Base-by-base conservation (phyloP, 2,113 vertebrate genomes). In the Formicarius rufipectus region DNA sequence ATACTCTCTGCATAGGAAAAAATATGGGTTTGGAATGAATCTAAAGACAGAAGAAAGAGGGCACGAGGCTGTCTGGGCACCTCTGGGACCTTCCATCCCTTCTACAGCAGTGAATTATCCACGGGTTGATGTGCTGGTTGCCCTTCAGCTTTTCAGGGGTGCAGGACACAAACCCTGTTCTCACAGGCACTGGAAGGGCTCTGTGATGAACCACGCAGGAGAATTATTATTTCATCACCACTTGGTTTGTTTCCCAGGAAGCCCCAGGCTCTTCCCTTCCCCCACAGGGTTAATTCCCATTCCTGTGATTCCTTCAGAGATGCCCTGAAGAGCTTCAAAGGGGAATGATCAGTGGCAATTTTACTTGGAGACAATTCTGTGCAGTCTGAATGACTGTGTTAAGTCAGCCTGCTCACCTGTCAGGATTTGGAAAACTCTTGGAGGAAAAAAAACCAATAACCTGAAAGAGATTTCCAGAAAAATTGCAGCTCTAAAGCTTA, bases 301-400 rank as follows among this genome's bases (percentile, higher is more conserved):
- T 81, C 50, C 37, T 22, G 0, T 40, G 42, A 44, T 90, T 89
- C 63, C 42, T 39, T 17, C 0, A 1, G 58, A 78, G 83, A 60
- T 53, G 44, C n/a, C 67, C 33, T 81, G 47, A 47, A 94, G 69
- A n/a, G 42, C 44, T 84, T 88, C 59, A 87, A 69, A 84, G 76
- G 62, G 73, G 74, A 79, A 53, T 1, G 28, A 89, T 87, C 8
- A 2, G 55, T 42, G 62, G 77, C 53, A 94, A 82, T 96, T 96
- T 84, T n/a, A 64, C 84, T 86, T 40, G 68, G 88, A 89, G 76
- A 93, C 68, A 84, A 84, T 83, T 62, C 58, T 42, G 27, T 52
- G 52, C 86, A 88, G 71, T 86, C 35, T 49, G 72, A 93, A 89
- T 84, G 79, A 90, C 86, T 93, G 68, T 58, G 79, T 89, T 90